phyloP scores from a whole-genome alignment of 2,888 invertebrate species.

The Thymelicus acteon region DNA sequence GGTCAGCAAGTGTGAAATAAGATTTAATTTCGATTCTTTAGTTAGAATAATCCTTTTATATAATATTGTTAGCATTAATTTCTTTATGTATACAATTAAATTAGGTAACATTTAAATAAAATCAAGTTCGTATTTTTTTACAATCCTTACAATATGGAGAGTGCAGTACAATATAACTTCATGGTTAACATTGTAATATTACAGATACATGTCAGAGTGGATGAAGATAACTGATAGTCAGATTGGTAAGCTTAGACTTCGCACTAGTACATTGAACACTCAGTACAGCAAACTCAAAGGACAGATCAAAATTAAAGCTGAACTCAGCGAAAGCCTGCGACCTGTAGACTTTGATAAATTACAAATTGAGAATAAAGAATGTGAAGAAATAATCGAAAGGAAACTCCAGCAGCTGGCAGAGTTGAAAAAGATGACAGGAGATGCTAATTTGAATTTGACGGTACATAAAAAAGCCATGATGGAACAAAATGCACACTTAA shows the following conservation, averaged over 20 bases:
- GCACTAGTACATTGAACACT: constrained; percentile 82
- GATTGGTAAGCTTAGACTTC: constrained; percentile 84
- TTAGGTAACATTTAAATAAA: no score
- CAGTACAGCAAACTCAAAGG: constrained; percentile 81
- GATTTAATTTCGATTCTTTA: no score
- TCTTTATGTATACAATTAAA: no score
- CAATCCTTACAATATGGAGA: no score
- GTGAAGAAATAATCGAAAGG: constrained; percentile 78
- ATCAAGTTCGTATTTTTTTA: no score
- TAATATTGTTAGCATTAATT: no score
- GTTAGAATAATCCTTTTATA: no score
- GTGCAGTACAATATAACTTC: no score
- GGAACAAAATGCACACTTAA: constrained; percentile 76
- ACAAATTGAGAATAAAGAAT: constrained; percentile 85
- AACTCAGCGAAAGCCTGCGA: constrained; percentile 84
- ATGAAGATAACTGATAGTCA: constrained; percentile 80
- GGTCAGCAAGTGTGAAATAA: no score
- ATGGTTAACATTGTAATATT: not conserved
- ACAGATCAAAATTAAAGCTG: constrained; percentile 82
- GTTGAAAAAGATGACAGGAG: constrained; percentile 85
- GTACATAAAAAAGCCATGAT: constrained; percentile 84
- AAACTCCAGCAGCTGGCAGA: constrained; percentile 81
- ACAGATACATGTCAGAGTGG: constrained; percentile 85
- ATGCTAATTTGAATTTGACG: constrained; percentile 82
- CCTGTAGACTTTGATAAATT: constrained; percentile 87